These are phyloP conservation scores for Drosophila siamana DNA, from an alignment of 2,888 invertebrate genomes.

Conservation along the genomic window DNA sequence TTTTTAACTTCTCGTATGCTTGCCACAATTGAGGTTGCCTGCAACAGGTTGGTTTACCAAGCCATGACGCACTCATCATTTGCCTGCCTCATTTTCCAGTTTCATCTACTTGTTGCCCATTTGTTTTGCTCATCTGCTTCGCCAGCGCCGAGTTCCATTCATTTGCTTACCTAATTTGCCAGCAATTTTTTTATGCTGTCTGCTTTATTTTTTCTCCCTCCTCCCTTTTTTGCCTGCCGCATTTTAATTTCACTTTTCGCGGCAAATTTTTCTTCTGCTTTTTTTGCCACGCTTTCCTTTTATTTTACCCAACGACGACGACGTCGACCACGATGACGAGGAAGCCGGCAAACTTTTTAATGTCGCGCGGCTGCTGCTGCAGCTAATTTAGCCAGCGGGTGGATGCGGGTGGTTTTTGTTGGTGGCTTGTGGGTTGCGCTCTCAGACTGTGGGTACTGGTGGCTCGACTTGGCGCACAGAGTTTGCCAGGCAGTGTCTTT, in stretches of 20 bases:
- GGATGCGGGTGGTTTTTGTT: no score
- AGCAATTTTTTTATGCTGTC: constrained; percentile 23
- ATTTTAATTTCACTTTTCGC: constrained; percentile 81
- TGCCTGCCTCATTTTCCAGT: constrained; percentile 2
- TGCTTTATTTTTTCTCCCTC: constrained; percentile 21
- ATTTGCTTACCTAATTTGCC: constrained; percentile 41
- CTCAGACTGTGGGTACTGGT: no score
- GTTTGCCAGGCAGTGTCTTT: constrained; percentile 70
- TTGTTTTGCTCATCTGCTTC: constrained; percentile 52
- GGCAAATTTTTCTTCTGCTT: constrained; percentile 52
- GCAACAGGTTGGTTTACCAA: constrained; percentile 23
- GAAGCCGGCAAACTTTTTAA: constrained; percentile 73
- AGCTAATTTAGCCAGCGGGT: constrained; percentile 53
- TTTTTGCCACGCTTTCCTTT: constrained; percentile 50
- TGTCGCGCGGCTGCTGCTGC: constrained; percentile 66
- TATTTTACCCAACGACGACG: constrained; percentile 40
- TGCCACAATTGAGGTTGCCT: neutral
- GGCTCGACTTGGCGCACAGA: constrained; percentile 68
- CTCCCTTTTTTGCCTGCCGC: constrained; percentile 34
- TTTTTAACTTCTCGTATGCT: neutral
- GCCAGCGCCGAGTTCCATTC: constrained; percentile 3
- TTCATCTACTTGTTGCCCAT: constrained; percentile 14
- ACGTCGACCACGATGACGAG: constrained; percentile 10
- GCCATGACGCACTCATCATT: neutral
- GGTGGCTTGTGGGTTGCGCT: neutral